Percentiles rank a stretch among this genome's conserved stretches.
Conservation (phyloP, 35 echinoderm and acorn worm species). For the Lytechinus pictus region DNA sequence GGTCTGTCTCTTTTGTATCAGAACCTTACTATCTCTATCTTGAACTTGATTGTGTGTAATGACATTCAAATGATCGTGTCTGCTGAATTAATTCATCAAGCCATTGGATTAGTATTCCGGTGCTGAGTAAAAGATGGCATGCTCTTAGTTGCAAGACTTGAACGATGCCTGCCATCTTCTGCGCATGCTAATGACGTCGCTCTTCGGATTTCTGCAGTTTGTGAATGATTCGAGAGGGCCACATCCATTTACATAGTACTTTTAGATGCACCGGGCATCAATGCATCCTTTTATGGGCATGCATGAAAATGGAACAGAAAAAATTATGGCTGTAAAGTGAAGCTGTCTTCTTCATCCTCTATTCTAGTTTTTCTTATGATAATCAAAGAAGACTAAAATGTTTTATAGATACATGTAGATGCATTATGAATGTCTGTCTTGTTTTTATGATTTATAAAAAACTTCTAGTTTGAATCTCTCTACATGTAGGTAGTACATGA, state of each 20-base stretch:
- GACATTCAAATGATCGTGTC: neutral
- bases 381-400: neutral
- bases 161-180: neutral
- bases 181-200: neutral
- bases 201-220: neutral
- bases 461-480: too few relatives aligned
- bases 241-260: neutral
- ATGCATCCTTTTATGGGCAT: neutral
- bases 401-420: neutral
- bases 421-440: neutral
- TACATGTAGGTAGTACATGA: too few relatives aligned
- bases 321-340: neutral
- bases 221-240: neutral
- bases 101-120: neutral
- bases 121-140: neutral
- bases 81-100: conserved; percentile 12
- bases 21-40: neutral
- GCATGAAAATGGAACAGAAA: neutral
- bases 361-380: too few relatives aligned
- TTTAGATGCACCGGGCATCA: neutral
- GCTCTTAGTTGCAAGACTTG: neutral
- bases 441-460: too few relatives aligned
- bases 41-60: neutral
- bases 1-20: neutral
- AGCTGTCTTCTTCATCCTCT: too few relatives aligned